Evolutionary conservation across 2,797 vertebrate species (phyloP).

Genomic region (Anabacerthia variegaticeps): DNA sequence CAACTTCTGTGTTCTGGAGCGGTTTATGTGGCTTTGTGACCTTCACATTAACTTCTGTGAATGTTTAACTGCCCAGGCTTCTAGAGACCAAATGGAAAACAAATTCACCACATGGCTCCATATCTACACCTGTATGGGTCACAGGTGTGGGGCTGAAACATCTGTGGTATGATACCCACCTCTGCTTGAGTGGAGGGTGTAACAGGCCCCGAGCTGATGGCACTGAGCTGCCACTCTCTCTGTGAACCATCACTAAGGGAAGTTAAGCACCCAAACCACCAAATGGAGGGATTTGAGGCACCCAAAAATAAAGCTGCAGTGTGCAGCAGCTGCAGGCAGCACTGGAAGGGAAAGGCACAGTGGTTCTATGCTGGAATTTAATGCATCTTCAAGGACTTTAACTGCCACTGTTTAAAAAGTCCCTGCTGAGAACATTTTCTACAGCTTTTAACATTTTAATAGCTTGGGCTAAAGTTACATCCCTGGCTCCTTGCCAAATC

Average conservation of each 20-base stretch:
- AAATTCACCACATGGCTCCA: background rate
- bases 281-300: background rate
- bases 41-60: background rate
- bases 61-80: constrained; percentile 16
- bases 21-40: constrained; percentile 16
- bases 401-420: background rate
- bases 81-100: background rate
- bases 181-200: background rate
- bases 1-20: accelerated
- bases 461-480: background rate
- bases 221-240: background rate
- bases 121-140: background rate
- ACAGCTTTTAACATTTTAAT: background rate
- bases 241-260: background rate
- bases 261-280: background rate
- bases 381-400: background rate
- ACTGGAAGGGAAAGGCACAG: background rate
- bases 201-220: background rate
- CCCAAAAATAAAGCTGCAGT: accelerated
- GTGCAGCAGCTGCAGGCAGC: background rate
- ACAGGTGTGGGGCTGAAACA: background rate
- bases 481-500: background rate
- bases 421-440: background rate
- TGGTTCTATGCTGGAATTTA: background rate
- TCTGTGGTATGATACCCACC: background rate